A percentile compares a stretch with the other conserved stretches of the same genome.
phyloP scores from a whole-genome alignment of 2,113 vertebrate genomes.

The Pluvialis apricaria region DNA sequence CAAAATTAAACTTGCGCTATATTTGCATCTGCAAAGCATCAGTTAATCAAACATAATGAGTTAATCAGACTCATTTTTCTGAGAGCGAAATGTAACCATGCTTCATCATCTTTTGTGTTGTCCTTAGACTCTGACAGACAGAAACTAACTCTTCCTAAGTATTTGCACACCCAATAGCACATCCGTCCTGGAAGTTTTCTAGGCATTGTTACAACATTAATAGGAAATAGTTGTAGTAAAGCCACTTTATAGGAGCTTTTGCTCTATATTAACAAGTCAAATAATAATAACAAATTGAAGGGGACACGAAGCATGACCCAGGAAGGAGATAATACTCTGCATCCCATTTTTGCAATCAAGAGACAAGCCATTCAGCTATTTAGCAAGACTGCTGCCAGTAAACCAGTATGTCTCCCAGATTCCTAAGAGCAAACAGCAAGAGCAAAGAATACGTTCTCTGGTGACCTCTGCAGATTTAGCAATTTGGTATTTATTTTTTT shows the following conservation, averaged over 20 bases:
- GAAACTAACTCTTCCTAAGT: not conserved
- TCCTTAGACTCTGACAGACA: conserved; percentile 7
- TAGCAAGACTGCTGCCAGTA: conserved; percentile 16
- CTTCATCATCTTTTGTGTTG: not conserved
- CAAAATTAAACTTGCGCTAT: conserved; percentile 19
- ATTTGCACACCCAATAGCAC: not conserved
- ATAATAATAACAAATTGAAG: not conserved
- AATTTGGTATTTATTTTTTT: not conserved
- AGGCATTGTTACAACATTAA: not conserved
- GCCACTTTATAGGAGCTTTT: not conserved
- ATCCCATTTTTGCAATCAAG: not conserved
- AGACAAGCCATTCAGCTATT: not conserved
- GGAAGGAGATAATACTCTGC: not conserved
- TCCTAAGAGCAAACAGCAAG: not conserved
- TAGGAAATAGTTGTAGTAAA: not conserved
- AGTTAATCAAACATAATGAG: conserved; percentile 15
- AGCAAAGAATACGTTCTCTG: not conserved
- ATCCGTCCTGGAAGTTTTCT: not conserved
- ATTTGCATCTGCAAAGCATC: conserved; percentile 45
- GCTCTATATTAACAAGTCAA: not conserved
- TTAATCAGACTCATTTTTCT: conserved; percentile 34
- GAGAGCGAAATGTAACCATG: conserved; percentile 7
- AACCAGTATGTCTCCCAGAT: not conserved
- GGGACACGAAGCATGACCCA: not conserved
- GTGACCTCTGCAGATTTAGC: not conserved